Conservation (phyloP, 2,888 invertebrate species). For the Morpho achilles region DNA sequence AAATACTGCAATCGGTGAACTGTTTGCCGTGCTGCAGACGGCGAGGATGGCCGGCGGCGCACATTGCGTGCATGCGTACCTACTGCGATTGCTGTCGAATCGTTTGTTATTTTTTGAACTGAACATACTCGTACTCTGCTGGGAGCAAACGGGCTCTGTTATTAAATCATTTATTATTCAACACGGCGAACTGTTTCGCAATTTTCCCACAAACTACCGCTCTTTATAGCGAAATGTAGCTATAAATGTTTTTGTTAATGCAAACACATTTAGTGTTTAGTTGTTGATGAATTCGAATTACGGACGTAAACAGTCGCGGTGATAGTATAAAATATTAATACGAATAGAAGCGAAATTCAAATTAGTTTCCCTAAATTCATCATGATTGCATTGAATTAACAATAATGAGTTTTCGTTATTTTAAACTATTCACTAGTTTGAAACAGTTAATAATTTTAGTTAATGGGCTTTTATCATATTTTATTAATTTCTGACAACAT, state of each 20-base stretch:
- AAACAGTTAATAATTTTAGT: neutral
- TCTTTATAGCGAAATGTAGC: constrained; percentile 22
- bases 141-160: constrained; percentile 73
- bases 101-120: constrained; percentile 72
- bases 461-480: too few relatives aligned
- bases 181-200: constrained; percentile 73
- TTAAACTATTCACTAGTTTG: constrained; percentile 3
- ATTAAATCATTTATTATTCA: constrained; percentile 79
- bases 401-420: constrained; percentile 13
- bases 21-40: constrained; percentile 22
- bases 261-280: constrained; percentile 19
- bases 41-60: constrained; percentile 36
- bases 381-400: constrained; percentile 12
- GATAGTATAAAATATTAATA: constrained; percentile 18
- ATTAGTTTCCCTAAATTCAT: constrained; percentile 20
- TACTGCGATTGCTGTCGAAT: constrained; percentile 53
- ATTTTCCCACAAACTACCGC: constrained; percentile 66
- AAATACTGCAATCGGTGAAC: constrained; percentile 26
- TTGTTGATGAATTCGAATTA: constrained; percentile 23
- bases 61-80: constrained; percentile 39
- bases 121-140: constrained; percentile 60
- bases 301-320: constrained; percentile 21
- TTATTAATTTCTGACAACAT: neutral
- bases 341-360: constrained; percentile 16
- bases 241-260: constrained; percentile 27